Evolutionary conservation across 2,888 invertebrate species (phyloP).

Genomic region (Euphydryas editha): DNA sequence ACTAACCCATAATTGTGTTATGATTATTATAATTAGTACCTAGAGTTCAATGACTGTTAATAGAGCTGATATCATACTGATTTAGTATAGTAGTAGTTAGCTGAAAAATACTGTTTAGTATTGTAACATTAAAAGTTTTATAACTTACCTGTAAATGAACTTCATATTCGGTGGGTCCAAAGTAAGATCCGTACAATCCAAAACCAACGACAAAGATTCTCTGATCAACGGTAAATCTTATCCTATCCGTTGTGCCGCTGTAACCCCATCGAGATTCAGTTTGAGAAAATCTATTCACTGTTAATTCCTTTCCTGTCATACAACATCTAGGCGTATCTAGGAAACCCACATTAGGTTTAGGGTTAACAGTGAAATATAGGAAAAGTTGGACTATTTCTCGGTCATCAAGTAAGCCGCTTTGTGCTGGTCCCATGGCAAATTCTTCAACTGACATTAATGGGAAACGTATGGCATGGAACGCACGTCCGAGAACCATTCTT

Average conservation of each 20-base stretch:
- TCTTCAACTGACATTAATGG: slow-evolving; percentile 94
- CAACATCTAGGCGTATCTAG: slow-evolving; percentile 89
- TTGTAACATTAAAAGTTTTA: neutral
- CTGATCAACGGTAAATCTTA: slow-evolving; percentile 91
- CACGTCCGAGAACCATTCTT: slow-evolving; percentile 86
- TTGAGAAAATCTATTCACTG: slow-evolving; percentile 88
- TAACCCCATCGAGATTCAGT: slow-evolving; percentile 93
- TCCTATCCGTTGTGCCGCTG: slow-evolving; percentile 91
- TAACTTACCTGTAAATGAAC: slow-evolving; percentile 85
- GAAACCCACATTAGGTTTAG: slow-evolving; percentile 89
- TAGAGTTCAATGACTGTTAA: too few species aligned
- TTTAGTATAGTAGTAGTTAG: too few species aligned
- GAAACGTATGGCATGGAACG: slow-evolving; percentile 89
- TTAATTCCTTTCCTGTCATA: slow-evolving; percentile 90
- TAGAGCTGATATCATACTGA: too few species aligned
- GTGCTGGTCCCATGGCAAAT: slow-evolving; percentile 90
- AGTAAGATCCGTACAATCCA: slow-evolving; percentile 92
- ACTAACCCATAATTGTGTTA: too few species aligned
- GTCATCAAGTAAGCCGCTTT: slow-evolving; percentile 89
- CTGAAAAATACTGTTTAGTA: too few species aligned
- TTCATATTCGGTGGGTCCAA: slow-evolving; percentile 90
- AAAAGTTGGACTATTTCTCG: slow-evolving; percentile 89
- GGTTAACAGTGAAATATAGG: slow-evolving; percentile 88
- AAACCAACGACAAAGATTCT: slow-evolving; percentile 93
- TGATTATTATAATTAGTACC: too few species aligned